A percentile compares a stretch with the other conserved stretches of the same genome.
phyloP scores from a whole-genome alignment of 2,797 vertebrate species.

The Xenopus petersii region DNA sequence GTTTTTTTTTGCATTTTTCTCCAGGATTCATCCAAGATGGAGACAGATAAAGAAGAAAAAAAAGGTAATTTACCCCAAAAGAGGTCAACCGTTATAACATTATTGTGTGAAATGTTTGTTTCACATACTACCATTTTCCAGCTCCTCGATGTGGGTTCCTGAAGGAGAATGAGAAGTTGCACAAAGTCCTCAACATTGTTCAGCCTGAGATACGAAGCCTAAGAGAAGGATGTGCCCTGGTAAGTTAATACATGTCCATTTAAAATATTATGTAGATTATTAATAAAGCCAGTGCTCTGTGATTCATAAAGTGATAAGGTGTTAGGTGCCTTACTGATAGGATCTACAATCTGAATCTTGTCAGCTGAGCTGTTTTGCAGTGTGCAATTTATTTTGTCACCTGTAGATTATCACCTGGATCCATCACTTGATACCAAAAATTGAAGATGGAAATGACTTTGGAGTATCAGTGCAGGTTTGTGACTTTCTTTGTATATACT shows the following conservation, averaged over 20 bases:
- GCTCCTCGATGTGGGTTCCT: slow-evolving; percentile 85
- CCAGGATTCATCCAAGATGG: slow-evolving; percentile 70
- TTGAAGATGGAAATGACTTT: slow-evolving; percentile 91
- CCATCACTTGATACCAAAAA: slow-evolving; percentile 83
- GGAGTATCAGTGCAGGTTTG: slow-evolving; percentile 86
- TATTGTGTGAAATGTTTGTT: background rate
- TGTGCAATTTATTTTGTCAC: background rate
- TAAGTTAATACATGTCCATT: slow-evolving; percentile 55
- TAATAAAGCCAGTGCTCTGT: no score
- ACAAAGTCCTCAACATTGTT: slow-evolving; percentile 66
- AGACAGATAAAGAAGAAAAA: slow-evolving; percentile 82
- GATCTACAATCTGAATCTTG: no score
- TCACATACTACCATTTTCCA: slow-evolving; percentile 47
- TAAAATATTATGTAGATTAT: no score
- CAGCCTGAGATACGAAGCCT: slow-evolving; percentile 82
- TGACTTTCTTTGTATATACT: background rate
- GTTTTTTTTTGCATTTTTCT: background rate
- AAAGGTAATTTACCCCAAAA: slow-evolving; percentile 56
- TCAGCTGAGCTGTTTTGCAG: no score
- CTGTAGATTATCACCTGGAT: slow-evolving; percentile 76
- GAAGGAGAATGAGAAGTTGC: slow-evolving; percentile 76
- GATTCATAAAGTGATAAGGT: no score
- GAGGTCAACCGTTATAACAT: background rate
- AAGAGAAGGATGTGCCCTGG: slow-evolving; percentile 77
- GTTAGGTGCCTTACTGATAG: no score